Evolutionary conservation across 37 sponge, comb jelly and placozoan genomes (phyloP).

Genomic region (Lycopodina hypogea): DNA sequence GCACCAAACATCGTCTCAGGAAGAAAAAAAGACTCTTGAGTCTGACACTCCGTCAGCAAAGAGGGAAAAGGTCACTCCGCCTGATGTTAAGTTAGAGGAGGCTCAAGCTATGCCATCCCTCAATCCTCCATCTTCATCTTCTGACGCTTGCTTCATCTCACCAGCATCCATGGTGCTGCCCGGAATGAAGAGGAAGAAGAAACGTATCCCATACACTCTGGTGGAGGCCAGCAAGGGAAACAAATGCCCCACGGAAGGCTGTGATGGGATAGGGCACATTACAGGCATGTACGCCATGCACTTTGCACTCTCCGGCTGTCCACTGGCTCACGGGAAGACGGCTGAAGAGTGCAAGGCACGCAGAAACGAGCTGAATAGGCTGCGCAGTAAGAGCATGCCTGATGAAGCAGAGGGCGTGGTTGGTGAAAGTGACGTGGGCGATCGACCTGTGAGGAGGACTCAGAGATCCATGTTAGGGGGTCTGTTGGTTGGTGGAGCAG

Average conservation of each 20-base stretch:
- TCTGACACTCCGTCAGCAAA: background rate
- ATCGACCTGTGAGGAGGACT: background rate
- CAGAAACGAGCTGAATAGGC: conserved; percentile 43
- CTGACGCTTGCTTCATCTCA: background rate
- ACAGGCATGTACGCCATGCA: conserved; percentile 70
- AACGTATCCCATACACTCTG: conserved; percentile 67
- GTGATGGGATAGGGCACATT: conserved; percentile 73
- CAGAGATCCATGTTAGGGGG: conserved; percentile 6
- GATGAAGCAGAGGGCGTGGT: background rate
- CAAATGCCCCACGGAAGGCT: conserved; percentile 74
- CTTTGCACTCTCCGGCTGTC: conserved; percentile 79
- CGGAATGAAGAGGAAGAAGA: conserved; percentile 20
- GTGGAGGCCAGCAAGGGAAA: conserved; percentile 79
- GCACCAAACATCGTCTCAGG: background rate
- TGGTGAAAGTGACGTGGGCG: background rate
- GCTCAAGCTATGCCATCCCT: background rate
- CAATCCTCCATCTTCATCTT: background rate
- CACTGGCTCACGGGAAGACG: conserved; percentile 61
- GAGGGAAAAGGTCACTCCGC: background rate
- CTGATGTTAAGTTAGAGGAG: background rate
- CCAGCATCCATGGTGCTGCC: background rate
- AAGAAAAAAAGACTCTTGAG: background rate
- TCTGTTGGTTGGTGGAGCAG: background rate
- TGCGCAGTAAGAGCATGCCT: conserved; percentile 17
- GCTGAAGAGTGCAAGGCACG: conserved; percentile 56